phyloP scores from a whole-genome alignment of 2,888 invertebrate species.

The Trachelus iudaicus region DNA sequence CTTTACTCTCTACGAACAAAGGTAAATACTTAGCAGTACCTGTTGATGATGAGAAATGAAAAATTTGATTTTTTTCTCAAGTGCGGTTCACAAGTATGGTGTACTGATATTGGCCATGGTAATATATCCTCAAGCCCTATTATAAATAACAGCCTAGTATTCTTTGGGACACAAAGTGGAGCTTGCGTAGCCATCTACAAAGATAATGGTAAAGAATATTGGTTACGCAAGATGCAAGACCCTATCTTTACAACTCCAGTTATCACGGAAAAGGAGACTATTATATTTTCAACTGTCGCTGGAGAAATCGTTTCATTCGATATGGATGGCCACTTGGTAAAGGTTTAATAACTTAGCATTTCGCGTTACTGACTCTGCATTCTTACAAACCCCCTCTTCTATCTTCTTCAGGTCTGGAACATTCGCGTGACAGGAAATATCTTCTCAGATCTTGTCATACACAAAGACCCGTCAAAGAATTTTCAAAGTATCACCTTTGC shows the following conservation, averaged over 20 bases:
- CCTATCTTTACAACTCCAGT: conserved; percentile 77
- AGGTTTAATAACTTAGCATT: conserved; percentile 39
- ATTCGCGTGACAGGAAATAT: conserved; percentile 74
- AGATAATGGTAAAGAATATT: conserved; percentile 68
- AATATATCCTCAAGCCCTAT: conserved; percentile 68
- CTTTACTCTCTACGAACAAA: conserved; percentile 71
- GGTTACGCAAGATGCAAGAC: conserved; percentile 71
- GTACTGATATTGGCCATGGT: conserved; percentile 62
- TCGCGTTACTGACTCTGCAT: conserved; percentile 59
- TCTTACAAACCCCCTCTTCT: conserved; percentile 28
- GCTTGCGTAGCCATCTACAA: conserved; percentile 69
- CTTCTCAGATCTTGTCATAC: conserved; percentile 76
- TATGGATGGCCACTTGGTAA: conserved; percentile 40
- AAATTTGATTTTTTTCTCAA: conserved; percentile 55
- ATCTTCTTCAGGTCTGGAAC: conserved; percentile 72
- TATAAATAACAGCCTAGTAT: conserved; percentile 45
- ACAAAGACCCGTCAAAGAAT: conserved; percentile 57
- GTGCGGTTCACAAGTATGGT: conserved; percentile 66
- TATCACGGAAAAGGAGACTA: conserved; percentile 69
- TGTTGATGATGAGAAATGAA: conserved; percentile 17
- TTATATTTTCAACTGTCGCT: conserved; percentile 66
- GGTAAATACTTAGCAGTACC: conserved; percentile 61
- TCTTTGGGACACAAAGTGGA: conserved; percentile 72
- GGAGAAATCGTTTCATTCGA: conserved; percentile 45
- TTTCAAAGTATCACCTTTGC: conserved; percentile 73